phyloP scores from a whole-genome alignment of 2,888 invertebrate species.

The Heliconius ismenius region DNA sequence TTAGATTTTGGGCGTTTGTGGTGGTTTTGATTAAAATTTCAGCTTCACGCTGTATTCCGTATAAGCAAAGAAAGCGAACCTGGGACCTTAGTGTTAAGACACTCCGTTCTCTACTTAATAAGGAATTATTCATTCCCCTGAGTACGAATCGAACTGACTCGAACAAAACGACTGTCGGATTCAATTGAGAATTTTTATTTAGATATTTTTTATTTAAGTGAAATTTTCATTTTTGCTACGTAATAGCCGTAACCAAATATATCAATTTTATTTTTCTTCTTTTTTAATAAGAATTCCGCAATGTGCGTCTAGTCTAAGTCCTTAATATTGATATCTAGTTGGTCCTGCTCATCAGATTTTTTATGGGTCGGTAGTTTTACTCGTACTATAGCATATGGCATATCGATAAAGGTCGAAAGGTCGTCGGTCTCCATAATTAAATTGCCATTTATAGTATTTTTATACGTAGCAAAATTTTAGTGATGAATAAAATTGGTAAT shows the following conservation, averaged over 20 bases:
- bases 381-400: conserved; percentile 16
- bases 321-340: conserved; percentile 25
- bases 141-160: too few relatives aligned
- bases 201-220: too few relatives aligned
- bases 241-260: too few relatives aligned
- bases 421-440: conserved; percentile 23
- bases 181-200: too few relatives aligned
- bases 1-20: background rate
- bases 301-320: conserved; percentile 3
- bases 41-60: too few relatives aligned
- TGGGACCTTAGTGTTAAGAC: too few relatives aligned
- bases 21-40: background rate
- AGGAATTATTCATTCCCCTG: too few relatives aligned
- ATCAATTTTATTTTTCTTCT: too few relatives aligned
- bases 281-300: background rate
- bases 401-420: conserved; percentile 31
- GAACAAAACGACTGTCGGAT: too few relatives aligned
- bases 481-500: background rate
- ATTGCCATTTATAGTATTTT: conserved; percentile 7
- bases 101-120: too few relatives aligned
- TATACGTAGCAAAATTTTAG: background rate
- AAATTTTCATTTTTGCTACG: too few relatives aligned
- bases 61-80: too few relatives aligned
- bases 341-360: conserved; percentile 23
- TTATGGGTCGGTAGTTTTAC: conserved; percentile 20